Evolutionary conservation across 1,140 invertebrate species (phyloP).

Genomic region (Mylabris phalerata): DNA sequence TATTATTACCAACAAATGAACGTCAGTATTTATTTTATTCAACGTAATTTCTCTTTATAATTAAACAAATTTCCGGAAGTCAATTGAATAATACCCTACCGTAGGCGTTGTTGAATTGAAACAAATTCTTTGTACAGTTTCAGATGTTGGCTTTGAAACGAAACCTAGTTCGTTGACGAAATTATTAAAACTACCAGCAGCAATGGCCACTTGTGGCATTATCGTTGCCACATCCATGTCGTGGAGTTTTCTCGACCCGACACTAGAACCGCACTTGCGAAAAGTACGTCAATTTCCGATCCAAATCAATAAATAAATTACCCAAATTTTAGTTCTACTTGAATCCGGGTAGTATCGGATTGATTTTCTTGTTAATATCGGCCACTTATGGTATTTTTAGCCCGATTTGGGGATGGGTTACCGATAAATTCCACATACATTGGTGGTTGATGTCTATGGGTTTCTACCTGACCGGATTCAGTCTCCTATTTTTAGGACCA

Average conservation of each 20-base stretch:
- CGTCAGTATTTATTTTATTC: slow-evolving; percentile 41
- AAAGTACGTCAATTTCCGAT: slow-evolving; percentile 43
- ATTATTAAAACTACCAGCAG: slow-evolving; percentile 59
- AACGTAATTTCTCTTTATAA: background rate
- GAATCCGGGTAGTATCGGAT: slow-evolving; percentile 58
- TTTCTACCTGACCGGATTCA: slow-evolving; percentile 52
- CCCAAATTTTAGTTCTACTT: slow-evolving; percentile 51
- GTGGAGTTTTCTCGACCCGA: slow-evolving; percentile 71
- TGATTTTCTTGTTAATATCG: slow-evolving; percentile 67
- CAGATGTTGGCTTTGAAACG: slow-evolving; percentile 21
- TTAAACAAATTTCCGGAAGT: background rate
- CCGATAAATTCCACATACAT: slow-evolving; percentile 58
- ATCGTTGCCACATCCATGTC: slow-evolving; percentile 61
- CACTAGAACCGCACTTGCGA: slow-evolving; percentile 64
- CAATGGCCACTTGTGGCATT: slow-evolving; percentile 59
- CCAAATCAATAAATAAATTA: background rate
- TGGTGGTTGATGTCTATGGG: slow-evolving; percentile 67
- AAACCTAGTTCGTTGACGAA: slow-evolving; percentile 51
- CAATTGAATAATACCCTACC: background rate
- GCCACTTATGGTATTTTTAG: slow-evolving; percentile 65
- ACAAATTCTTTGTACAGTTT: no score
- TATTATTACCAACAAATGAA: slow-evolving; percentile 52
- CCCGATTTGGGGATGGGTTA: slow-evolving; percentile 65
- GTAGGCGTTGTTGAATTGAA: background rate
- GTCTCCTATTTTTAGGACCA: slow-evolving; percentile 61